phyloP scores from a whole-genome alignment of 2,113 vertebrate genomes.

The Hucho hucho region DNA sequence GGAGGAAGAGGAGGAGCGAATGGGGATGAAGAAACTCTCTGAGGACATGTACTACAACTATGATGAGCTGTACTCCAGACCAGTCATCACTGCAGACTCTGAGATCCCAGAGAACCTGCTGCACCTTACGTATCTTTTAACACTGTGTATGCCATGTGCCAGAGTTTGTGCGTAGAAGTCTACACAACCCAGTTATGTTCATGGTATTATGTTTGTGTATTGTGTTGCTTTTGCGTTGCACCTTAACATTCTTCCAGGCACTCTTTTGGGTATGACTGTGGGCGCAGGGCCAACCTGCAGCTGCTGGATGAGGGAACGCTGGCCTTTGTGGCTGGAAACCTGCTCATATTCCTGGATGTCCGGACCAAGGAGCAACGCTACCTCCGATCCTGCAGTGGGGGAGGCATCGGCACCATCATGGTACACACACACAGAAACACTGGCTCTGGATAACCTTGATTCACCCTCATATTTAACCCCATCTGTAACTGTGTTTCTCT shows the following conservation, averaged over 20 bases:
- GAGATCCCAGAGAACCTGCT: slow-evolving; percentile 81
- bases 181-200: background rate
- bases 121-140: slow-evolving; percentile 84
- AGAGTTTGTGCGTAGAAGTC: background rate
- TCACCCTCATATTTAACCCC: background rate
- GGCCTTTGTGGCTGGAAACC: slow-evolving; percentile 86
- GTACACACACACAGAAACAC: slow-evolving; percentile 60
- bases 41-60: slow-evolving; percentile 77
- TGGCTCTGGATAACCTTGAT: background rate
- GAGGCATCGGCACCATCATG: slow-evolving; percentile 84
- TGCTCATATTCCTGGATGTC: slow-evolving; percentile 80
- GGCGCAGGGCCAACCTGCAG: slow-evolving; percentile 81
- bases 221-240: background rate
- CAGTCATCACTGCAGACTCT: slow-evolving; percentile 73
- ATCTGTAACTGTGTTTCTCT: slow-evolving; percentile 46
- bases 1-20: slow-evolving; percentile 12
- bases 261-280: slow-evolving; percentile 92
- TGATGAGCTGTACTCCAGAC: slow-evolving; percentile 73
- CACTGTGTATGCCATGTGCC: background rate
- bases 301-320: slow-evolving; percentile 78
- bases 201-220: background rate
- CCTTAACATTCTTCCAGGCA: slow-evolving; percentile 71
- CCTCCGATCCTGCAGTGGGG: slow-evolving; percentile 79
- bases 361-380: slow-evolving; percentile 78
- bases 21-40: slow-evolving; percentile 40